Evolutionary conservation across 2,888 invertebrate genomes (phyloP).

Genomic region (Eilema caniola): DNA sequence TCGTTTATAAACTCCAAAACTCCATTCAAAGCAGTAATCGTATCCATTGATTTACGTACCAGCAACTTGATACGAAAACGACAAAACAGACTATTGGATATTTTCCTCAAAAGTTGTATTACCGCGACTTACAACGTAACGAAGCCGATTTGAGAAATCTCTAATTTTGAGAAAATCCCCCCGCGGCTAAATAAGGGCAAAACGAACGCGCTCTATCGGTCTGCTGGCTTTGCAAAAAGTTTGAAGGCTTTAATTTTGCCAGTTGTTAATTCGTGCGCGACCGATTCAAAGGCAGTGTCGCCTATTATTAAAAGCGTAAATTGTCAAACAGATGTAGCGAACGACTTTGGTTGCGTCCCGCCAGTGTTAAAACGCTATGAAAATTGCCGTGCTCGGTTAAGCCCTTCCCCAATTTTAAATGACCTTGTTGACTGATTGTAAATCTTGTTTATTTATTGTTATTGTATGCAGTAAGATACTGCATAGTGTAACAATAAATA

Average conservation of each 20-base stretch:
- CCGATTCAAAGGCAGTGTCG: constrained; percentile 81
- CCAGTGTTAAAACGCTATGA: constrained; percentile 78
- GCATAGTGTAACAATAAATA: background rate
- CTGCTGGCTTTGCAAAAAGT: constrained; percentile 74
- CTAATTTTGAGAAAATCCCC: constrained; percentile 68
- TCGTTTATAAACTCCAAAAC: background rate
- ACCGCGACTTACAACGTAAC: constrained; percentile 49
- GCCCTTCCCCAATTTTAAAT: constrained; percentile 55
- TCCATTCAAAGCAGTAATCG: constrained; percentile 21
- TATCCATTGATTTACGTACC: constrained; percentile 36
- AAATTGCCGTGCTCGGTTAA: constrained; percentile 65
- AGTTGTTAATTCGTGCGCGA: constrained; percentile 82
- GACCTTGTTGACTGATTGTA: constrained; percentile 43
- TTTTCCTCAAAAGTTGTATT: constrained; percentile 48
- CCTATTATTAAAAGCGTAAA: constrained; percentile 86
- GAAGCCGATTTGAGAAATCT: constrained; percentile 59
- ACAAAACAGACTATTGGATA: constrained; percentile 30
- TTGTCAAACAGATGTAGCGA: constrained; percentile 84
- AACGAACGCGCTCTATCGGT: constrained; percentile 63
- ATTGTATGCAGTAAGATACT: background rate
- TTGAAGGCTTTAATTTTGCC: constrained; percentile 83
- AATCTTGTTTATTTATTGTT: constrained; percentile 24
- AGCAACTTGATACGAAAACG: constrained; percentile 39
- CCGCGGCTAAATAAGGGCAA: constrained; percentile 64
- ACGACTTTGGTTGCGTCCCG: constrained; percentile 75